Evolutionary conservation across 2,797 vertebrate genomes (phyloP), one percentile per base, ranked within the genome.

Genomic region (Acipenser ruthenus): DNA sequence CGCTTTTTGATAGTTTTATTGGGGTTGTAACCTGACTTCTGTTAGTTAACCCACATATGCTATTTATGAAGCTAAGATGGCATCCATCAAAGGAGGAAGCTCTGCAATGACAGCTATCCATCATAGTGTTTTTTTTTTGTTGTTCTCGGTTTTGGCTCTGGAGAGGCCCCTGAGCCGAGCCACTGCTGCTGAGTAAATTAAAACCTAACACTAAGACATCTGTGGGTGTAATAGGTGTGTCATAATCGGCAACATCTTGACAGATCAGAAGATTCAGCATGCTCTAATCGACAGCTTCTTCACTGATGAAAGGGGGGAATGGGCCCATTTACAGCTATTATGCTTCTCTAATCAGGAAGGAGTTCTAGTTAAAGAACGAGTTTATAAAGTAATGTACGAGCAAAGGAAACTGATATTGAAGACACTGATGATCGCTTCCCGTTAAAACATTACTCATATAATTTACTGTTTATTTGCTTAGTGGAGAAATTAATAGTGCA

Each of bases 51-150:
- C 84, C 81, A 76, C 83, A 69, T 79, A 78, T 77, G 67, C 81
- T 87, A 86, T 89, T 88, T 86, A 85, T 82, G 83, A 88, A 72
- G 84, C 88, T 87, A 79, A 86, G 84, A 86, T 88, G 84, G 83
- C 75, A 84, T 81, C 84, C 83, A 77, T 78, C 77, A 74, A 69
- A 73, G 79, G 73, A 62, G 67, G 77, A 81, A 80, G 78, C 77
- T 74, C 80, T 69, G 75, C 74, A 76, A 78, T 74, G 75, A 68
- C 49, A 79, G 77, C 71, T 74, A 53, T 73, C 50, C 55, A 79
- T 81, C 76, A 75, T 82, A 48, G 23, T 63, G 23, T 63, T 11
- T 47, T 56, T 65, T 11, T 37, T 52, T 11, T 11, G 7, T 48
- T 65, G 8, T 37, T n/a, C 52, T 63, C 69, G 69, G 67, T 68